phyloP scores from a whole-genome alignment of 1,140 invertebrate genomes.

The Aplysia californica region DNA sequence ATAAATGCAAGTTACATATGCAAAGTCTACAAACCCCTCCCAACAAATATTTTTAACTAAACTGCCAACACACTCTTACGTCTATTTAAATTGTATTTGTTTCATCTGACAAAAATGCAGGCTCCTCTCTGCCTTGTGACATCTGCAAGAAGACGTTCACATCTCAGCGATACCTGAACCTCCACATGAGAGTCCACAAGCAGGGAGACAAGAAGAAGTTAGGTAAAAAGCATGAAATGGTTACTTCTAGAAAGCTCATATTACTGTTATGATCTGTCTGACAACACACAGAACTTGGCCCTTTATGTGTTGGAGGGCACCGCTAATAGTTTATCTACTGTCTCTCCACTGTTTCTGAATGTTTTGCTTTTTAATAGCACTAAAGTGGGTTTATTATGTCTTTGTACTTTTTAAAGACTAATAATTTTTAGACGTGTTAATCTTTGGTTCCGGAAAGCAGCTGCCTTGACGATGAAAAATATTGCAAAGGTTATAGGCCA shows the following conservation, averaged over 20 bases:
- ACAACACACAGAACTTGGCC: not conserved
- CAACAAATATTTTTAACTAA: no score
- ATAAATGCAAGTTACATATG: no score
- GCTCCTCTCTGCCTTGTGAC: constrained; percentile 38
- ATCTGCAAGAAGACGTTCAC: constrained; percentile 63
- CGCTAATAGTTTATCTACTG: not conserved
- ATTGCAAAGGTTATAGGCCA: no score
- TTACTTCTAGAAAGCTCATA: not conserved
- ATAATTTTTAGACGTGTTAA: no score
- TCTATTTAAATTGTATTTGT: no score
- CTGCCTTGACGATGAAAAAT: no score
- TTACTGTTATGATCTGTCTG: not conserved
- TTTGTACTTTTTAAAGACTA: no score
- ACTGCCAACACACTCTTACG: no score
- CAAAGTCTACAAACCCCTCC: no score
- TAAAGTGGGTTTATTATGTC: not conserved
- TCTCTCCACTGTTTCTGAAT: not conserved
- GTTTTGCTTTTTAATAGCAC: not conserved
- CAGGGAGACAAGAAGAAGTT: not conserved
- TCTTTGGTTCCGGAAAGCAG: no score
- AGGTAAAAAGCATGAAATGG: not conserved
- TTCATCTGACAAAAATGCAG: no score
- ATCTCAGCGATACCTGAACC: constrained; percentile 64
- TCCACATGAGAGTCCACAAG: constrained; percentile 70
- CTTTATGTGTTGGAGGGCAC: not conserved